Evolutionary conservation across 2,888 invertebrate species (phyloP).

Genomic region (Eueremaeus valkanovi): DNA sequence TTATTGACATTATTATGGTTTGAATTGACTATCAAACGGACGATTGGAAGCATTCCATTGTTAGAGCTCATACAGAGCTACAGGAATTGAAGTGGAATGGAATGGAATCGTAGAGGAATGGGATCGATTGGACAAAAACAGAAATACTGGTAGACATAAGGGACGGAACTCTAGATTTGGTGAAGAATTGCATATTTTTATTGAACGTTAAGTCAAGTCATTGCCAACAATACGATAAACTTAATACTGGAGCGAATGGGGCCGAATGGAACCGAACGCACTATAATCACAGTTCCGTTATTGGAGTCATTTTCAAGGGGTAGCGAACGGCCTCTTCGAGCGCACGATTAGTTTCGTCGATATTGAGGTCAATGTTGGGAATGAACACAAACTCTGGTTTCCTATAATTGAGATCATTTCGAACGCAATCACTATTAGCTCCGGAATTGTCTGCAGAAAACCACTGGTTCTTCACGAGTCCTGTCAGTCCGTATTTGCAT

Average conservation of each 20-base stretch:
- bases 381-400: constrained; percentile 42
- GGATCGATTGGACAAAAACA: neutral
- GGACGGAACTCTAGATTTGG: neutral
- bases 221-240: neutral
- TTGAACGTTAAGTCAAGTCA: no score
- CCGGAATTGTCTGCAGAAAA: constrained; percentile 11
- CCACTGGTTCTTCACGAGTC: constrained; percentile 42
- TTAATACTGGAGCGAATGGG: constrained; percentile 17
- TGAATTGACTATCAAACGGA: no score
- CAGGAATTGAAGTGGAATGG: neutral
- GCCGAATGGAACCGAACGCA: neutral
- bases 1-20: no score
- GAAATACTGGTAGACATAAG: neutral
- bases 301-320: constrained; percentile 42
- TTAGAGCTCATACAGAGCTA: no score
- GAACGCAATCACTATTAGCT: neutral
- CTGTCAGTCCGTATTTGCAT: constrained; percentile 40
- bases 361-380: constrained; percentile 37
- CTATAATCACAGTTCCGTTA: constrained; percentile 41
- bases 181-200: neutral
- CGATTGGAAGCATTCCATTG: no score
- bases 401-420: constrained; percentile 38
- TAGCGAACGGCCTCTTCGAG: constrained; percentile 39
- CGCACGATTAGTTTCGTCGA: constrained; percentile 19
- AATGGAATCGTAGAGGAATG: neutral